Evolutionary conservation across 2,797 vertebrate genomes (phyloP), one percentile per base, ranked within the genome.

Genomic region (Coreius guichenoti): DNA sequence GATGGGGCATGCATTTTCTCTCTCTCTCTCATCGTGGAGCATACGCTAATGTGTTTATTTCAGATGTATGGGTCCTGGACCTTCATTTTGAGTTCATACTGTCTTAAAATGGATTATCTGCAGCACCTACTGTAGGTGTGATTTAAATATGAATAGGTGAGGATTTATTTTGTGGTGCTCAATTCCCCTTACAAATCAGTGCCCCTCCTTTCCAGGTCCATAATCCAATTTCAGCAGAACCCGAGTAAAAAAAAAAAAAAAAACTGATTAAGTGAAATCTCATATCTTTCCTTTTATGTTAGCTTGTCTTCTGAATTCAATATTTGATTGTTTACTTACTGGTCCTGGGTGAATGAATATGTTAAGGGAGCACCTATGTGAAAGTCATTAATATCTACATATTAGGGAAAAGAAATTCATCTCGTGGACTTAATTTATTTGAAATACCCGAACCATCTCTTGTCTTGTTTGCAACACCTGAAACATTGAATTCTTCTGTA

Each of bases 61-160:
- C 89, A 92, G 91, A 90, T 92, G 92, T 94, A 92, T 93, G 92
- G 92, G 93, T 90, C n/a, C 92, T 92, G 92, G 94, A 91, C 94
- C 92, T 92, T 94, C 93, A 83, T 89, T 91, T 85, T 86, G 49
- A 94, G 89, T 94, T 95, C 91, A 93, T 94, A 93, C 93, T 91
- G 94, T 94, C 93, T 94, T 95, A 94, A 95, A 95, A 94, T 92
- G 94, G 95, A 95, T 95, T 95, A 95, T 94, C 93, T 93, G 92
- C 92, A 94, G 91, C 94, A 95, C 95, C 95, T 93, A n/a, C n/a
- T n/a, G n/a, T n/a, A 91, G 93, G 93, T 95, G 92, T 95, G 94
- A 95, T 96, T 96, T 95, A 94, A 95, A 95, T 96, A 95, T 96
- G 94, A 96, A 96, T 95, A 95, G 94, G 93, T 95, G 95, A 91